Base-by-base conservation (phyloP, 2,113 vertebrate species). In the Chloropsis hardwickii region DNA sequence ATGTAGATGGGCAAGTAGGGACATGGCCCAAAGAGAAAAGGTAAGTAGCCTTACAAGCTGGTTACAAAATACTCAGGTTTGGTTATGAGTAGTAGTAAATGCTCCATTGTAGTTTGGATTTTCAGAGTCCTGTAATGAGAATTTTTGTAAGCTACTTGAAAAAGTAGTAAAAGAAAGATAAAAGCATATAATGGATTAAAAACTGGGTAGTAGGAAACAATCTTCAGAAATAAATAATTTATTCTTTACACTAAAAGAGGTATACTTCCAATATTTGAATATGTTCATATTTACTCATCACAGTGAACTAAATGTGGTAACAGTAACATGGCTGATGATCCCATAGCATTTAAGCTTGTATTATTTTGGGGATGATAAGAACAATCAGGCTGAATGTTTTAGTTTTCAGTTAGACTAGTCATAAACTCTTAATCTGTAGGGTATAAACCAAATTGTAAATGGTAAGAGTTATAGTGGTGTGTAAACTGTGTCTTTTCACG, bases 11-110 rank as follows among this genome's bases (percentile, higher is more conserved):
- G n/a, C 98, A 98, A 96, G 98, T 99, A 65, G 99, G 99, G 61
- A 99, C 99, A 2, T 99, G 99, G 99, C 99, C 99, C 74, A 99
- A 99, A 98, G 99, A 99, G 92, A 99, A 99, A 97, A 98, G 99
- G 99, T 99, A 95, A 96, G 69, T 27, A 74, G 21, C 74, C 33
- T 31, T 74, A 57, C 2, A 2, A 76, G 19, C 69, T 65, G 11
- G 5, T 73, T 84, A n/a, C 50, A 80, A 77, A 73, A 12, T 19
- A n/a, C 7, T 62, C 22, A 23, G 14, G 62, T 48, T 85, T 47
- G 45, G 10, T 73, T 50, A 25, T 77, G 45, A 73, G 33, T 18
- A 57, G 35, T 45, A 83, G 25, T 53, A 70, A 83, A 48, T n/a
- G 23, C 10, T 87, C 31, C 19, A 29, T 4, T 66, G 31, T 25